Percentiles rank a stretch among this genome's conserved stretches.
Evolutionary conservation across 2,888 invertebrate species (phyloP).

Genomic region (Drosophila macrospina): DNA sequence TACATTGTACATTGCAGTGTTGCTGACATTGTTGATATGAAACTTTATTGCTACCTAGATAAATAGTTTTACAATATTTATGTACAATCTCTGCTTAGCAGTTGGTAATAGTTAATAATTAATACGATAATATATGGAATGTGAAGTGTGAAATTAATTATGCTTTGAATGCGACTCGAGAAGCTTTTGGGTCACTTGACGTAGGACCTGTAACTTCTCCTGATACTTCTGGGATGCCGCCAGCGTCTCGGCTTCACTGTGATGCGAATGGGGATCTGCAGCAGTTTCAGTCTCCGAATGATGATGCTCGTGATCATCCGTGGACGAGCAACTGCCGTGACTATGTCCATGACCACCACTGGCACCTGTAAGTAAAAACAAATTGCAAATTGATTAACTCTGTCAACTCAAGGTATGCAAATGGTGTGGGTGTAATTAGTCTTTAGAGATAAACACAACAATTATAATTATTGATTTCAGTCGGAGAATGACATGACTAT

Average conservation of each 20-base stretch:
- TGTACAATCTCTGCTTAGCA: constrained; percentile 65
- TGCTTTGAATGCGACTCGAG: constrained; percentile 64
- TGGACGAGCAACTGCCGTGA: constrained; percentile 52
- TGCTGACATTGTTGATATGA: not conserved
- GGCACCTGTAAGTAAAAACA: constrained; percentile 48
- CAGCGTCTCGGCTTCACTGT: constrained; percentile 55
- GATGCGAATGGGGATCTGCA: constrained; percentile 37
- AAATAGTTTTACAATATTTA: constrained; percentile 50
- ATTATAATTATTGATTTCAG: not conserved
- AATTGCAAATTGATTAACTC: not conserved
- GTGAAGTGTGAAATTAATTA: constrained; percentile 10
- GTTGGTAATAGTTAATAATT: constrained; percentile 18
- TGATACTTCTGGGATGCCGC: constrained; percentile 63
- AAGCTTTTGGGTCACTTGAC: constrained; percentile 67
- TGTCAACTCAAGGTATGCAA: not conserved
- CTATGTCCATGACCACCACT: constrained; percentile 69
- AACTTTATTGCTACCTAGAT: constrained; percentile 42
- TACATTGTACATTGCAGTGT: not conserved
- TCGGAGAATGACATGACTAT: not conserved
- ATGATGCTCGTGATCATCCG: constrained; percentile 40
- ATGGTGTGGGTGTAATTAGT: constrained; percentile 4
- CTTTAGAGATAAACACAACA: not conserved
- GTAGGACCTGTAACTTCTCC: constrained; percentile 63
- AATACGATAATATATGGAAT: not conserved
- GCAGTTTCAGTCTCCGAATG: constrained; percentile 25